phyloP scores from a whole-genome alignment of 2,888 invertebrate genomes.

The Tineola bisselliella region DNA sequence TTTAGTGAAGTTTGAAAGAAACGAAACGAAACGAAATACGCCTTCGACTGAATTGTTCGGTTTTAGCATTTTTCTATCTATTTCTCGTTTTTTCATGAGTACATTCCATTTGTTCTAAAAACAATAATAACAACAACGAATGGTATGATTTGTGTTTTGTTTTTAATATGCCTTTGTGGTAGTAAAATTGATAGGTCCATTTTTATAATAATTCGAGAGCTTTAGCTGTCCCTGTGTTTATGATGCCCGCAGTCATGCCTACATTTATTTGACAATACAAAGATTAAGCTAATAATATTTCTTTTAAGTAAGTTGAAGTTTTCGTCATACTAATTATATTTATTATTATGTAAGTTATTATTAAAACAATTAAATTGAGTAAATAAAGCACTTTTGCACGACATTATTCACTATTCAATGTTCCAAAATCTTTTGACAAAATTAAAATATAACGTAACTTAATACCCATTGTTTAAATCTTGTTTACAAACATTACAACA shows the following conservation, averaged over 20 bases:
- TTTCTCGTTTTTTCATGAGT: background rate
- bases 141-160: background rate
- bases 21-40: background rate
- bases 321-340: background rate
- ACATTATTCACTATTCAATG: no score
- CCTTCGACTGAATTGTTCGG: background rate
- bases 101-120: background rate
- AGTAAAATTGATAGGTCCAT: background rate
- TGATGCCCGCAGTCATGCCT: conserved; percentile 11
- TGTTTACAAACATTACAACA: no score
- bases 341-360: no score
- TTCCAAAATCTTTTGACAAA: no score
- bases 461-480: no score
- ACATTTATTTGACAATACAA: background rate
- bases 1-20: background rate
- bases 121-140: background rate
- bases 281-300: no score
- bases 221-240: conserved; percentile 8
- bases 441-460: no score
- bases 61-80: background rate
- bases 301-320: background rate
- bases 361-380: no score
- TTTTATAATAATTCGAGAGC: conserved; percentile 13
- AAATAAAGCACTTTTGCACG: no score
- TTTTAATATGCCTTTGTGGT: background rate